Evolutionary conservation across 1,140 invertebrate species (phyloP).

Genomic region (Choristoneura fumiferana): DNA sequence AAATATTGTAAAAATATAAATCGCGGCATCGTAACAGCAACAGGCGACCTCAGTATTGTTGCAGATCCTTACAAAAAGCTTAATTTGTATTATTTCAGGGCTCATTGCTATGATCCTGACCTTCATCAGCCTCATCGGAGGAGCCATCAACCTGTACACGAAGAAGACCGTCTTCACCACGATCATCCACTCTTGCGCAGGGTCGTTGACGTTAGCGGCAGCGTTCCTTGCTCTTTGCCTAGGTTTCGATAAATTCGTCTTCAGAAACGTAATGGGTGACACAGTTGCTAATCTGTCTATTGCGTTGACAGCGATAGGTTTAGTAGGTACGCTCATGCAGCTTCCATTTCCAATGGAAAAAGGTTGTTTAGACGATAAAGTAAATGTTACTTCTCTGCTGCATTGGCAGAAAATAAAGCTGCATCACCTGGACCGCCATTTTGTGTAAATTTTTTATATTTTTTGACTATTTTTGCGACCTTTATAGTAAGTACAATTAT

Average conservation of each 20-base stretch:
- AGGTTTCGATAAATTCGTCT: conserved; percentile 25
- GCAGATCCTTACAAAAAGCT: too few relatives aligned
- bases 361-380: conserved; percentile 22
- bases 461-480: too few relatives aligned
- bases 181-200: conserved; percentile 26
- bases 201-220: conserved; percentile 24
- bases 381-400: background rate
- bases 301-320: conserved; percentile 27
- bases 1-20: too few relatives aligned
- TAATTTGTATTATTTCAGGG: conserved; percentile 29
- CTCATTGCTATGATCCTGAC: conserved; percentile 34
- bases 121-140: conserved; percentile 29
- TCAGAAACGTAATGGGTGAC: conserved; percentile 22
- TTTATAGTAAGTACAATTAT: too few relatives aligned
- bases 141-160: conserved; percentile 25
- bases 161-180: conserved; percentile 19
- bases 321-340: conserved; percentile 30
- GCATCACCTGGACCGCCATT: too few relatives aligned
- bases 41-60: too few relatives aligned
- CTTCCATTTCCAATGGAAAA: conserved; percentile 22
- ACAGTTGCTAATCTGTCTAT: conserved; percentile 31
- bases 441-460: too few relatives aligned
- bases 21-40: too few relatives aligned
- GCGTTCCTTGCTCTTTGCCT: conserved; percentile 28
- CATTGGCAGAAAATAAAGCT: too few relatives aligned